Percentiles rank a stretch among this genome's conserved stretches.
phyloP scores from a whole-genome alignment of 2,113 vertebrate genomes.

The Anolis carolinensis region DNA sequence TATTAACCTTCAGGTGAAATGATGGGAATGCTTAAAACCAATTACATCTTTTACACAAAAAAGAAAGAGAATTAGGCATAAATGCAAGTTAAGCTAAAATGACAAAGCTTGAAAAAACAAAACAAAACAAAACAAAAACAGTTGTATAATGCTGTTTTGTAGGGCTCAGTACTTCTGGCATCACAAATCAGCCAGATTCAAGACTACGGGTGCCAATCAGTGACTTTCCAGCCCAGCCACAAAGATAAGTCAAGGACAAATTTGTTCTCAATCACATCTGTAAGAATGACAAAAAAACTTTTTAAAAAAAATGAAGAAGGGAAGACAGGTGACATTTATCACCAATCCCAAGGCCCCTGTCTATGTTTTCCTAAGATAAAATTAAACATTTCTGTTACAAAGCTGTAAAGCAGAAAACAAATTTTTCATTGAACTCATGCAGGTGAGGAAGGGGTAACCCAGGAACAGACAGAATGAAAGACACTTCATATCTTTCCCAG shows the following conservation, averaged over 20 bases:
- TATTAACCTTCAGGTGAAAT: neutral
- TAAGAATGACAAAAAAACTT: neutral
- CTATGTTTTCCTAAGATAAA: neutral
- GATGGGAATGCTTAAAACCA: neutral
- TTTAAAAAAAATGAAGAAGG: neutral
- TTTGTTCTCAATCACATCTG: neutral
- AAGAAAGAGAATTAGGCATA: neutral
- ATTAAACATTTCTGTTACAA: conserved; percentile 9
- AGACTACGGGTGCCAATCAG: neutral
- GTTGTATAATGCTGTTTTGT: neutral
- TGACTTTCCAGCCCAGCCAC: neutral
- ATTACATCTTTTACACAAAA: neutral
- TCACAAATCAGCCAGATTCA: neutral
- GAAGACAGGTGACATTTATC: neutral
- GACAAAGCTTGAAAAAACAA: neutral
- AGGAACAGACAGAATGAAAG: neutral
- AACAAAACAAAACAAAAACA: neutral
- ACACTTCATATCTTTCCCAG: neutral
- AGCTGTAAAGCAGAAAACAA: conserved; percentile 5
- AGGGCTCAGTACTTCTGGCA: neutral
- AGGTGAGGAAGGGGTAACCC: neutral
- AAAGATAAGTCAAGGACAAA: conserved; percentile 17
- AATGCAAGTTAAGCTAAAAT: neutral
- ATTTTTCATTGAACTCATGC: conserved; percentile 3
- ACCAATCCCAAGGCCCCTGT: neutral